Conservation (phyloP, 2,888 invertebrate species). For the Hirtodrosophila confusa region DNA sequence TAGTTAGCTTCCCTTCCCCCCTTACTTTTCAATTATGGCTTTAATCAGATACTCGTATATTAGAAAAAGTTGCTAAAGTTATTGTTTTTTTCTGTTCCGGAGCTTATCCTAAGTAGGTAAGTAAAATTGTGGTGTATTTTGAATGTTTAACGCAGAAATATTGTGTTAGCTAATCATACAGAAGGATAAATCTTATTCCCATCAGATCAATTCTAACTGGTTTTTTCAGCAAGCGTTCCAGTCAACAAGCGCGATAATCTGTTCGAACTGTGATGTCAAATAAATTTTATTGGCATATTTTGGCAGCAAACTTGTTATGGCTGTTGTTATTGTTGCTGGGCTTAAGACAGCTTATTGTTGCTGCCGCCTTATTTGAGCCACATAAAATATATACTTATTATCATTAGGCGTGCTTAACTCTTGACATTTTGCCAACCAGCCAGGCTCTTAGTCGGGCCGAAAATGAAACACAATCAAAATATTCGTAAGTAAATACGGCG, state of each 20-base stretch:
- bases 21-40: background rate
- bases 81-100: too few relatives aligned
- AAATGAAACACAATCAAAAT: slow-evolving; percentile 30
- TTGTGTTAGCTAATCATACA: background rate
- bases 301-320: slow-evolving; percentile 34
- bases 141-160: too few relatives aligned
- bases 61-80: too few relatives aligned
- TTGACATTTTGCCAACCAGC: slow-evolving; percentile 58
- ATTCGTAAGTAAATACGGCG: slow-evolving; percentile 18
- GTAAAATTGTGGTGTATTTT: too few relatives aligned
- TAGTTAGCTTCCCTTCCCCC: too few relatives aligned
- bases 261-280: slow-evolving; percentile 10
- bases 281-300: slow-evolving; percentile 26
- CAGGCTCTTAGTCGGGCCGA: slow-evolving; percentile 12
- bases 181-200: slow-evolving; percentile 1
- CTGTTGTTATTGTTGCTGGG: slow-evolving; percentile 31
- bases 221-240: slow-evolving; percentile 2
- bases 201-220: background rate
- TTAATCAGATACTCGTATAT: too few relatives aligned
- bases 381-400: slow-evolving; percentile 52
- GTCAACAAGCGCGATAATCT: slow-evolving; percentile 10
- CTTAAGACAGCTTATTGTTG: slow-evolving; percentile 30
- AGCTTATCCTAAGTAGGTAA: too few relatives aligned
- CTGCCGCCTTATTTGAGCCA: slow-evolving; percentile 31
- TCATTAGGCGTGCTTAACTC: slow-evolving; percentile 54